These are phyloP conservation scores for Diachasmimorpha longicaudata DNA, from an alignment of 1,140 invertebrate genomes.

Conservation along the genomic window DNA sequence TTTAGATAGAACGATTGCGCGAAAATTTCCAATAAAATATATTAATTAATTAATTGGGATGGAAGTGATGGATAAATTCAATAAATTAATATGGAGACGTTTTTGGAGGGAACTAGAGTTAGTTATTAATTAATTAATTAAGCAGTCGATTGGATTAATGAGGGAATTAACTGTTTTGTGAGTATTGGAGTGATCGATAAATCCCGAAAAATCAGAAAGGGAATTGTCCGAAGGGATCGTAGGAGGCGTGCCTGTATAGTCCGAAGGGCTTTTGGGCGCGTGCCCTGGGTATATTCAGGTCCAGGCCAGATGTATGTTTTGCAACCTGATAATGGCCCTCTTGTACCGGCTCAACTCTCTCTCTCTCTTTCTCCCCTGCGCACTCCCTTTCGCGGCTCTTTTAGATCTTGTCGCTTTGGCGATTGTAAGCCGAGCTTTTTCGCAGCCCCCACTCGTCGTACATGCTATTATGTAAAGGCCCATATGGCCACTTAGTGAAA, in stretches of 20 bases:
- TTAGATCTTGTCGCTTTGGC: slow-evolving; percentile 52
- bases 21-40: not conserved
- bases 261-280: slow-evolving; percentile 19
- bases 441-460: slow-evolving; percentile 25
- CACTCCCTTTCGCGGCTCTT: slow-evolving; percentile 45
- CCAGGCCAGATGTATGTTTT: slow-evolving; percentile 58
- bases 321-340: slow-evolving; percentile 61
- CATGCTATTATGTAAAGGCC: slow-evolving; percentile 32
- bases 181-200: no score
- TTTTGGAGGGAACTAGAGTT: no score
- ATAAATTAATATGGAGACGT: no score
- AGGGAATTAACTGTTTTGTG: no score
- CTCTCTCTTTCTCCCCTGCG: not conserved
- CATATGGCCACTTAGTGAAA: slow-evolving; percentile 57
- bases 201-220: not conserved
- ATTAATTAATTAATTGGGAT: no score
- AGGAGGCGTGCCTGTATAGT: slow-evolving; percentile 6
- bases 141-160: no score
- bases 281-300: slow-evolving; percentile 9
- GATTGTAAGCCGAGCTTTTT: slow-evolving; percentile 60
- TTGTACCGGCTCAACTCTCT: slow-evolving; percentile 35
- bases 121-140: no score
- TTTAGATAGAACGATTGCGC: not conserved
- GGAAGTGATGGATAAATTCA: no score
- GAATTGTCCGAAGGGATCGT: not conserved